Conservation (phyloP, 2,797 vertebrate species). For the Coilia nasus region DNA sequence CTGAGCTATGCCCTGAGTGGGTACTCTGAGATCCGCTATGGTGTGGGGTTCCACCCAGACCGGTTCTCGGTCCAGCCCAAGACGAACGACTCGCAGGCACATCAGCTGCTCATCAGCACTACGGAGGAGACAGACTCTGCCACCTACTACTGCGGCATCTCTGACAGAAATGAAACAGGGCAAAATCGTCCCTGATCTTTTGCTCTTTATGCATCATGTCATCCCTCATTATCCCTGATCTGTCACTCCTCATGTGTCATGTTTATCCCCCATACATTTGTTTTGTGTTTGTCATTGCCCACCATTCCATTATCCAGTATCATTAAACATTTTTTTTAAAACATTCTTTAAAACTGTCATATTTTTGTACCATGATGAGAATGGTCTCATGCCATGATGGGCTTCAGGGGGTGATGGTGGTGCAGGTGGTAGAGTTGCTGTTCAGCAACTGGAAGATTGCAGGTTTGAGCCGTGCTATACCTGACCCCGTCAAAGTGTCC, state of each 20-base stretch:
- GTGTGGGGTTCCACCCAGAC: conserved; percentile 34
- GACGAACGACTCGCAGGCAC: background rate
- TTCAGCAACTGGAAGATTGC: too few species aligned
- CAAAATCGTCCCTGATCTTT: background rate
- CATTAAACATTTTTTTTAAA: too few species aligned
- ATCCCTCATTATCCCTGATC: too few species aligned
- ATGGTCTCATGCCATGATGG: too few species aligned
- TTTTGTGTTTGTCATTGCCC: background rate
- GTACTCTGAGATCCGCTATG: conserved; percentile 43
- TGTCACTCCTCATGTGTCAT: too few species aligned
- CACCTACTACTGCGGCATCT: conserved; percentile 55
- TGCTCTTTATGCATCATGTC: too few species aligned
- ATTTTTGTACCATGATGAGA: too few species aligned
- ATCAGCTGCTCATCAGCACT: conserved; percentile 46
- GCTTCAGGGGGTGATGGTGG: too few species aligned
- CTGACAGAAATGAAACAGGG: background rate
- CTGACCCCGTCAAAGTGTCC: too few species aligned
- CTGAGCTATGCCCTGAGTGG: conserved; percentile 49
- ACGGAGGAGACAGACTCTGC: conserved; percentile 49
- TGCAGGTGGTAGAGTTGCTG: too few species aligned
- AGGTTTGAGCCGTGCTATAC: too few species aligned
- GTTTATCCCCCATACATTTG: background rate
- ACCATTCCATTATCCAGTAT: background rate
- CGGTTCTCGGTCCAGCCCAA: conserved; percentile 42
- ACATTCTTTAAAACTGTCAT: too few species aligned